Conservation (phyloP, 2,888 invertebrate species). For the Monochamus alternatus region DNA sequence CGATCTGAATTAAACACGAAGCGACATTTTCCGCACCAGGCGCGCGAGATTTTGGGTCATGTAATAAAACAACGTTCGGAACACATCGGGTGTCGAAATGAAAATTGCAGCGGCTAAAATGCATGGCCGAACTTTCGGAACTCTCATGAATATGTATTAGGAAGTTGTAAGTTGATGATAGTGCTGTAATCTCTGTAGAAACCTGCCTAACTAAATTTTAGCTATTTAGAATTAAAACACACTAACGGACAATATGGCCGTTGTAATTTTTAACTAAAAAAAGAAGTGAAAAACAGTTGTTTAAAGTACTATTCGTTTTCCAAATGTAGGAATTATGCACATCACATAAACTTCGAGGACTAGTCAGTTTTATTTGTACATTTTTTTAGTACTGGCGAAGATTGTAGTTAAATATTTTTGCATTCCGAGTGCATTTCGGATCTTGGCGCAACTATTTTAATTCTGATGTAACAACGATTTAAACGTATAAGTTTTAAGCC, state of each 20-base stretch:
- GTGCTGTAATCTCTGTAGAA: not conserved
- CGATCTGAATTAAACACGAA: no score
- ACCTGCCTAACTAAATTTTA: not conserved
- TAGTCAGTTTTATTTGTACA: no score
- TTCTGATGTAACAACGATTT: conserved; percentile 15
- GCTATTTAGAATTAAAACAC: not conserved
- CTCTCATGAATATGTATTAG: not conserved
- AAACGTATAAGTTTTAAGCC: not conserved
- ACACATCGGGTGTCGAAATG: not conserved
- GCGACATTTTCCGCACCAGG: not conserved
- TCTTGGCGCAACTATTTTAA: conserved; percentile 7
- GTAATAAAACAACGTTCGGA: not conserved
- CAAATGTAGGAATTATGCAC: no score
- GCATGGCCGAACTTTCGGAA: not conserved
- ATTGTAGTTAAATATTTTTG: no score
- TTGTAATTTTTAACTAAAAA: no score
- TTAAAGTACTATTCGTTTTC: no score
- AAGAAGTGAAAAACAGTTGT: no score
- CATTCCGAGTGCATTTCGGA: no score
- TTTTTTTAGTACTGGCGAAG: no score
- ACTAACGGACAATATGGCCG: not conserved
- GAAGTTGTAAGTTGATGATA: not conserved
- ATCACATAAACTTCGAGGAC: no score
- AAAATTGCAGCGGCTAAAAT: not conserved
- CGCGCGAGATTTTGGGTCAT: not conserved